These are phyloP conservation scores for Macrobrachium nipponense DNA, from an alignment of 1,140 invertebrate species.

Conservation along the genomic window DNA sequence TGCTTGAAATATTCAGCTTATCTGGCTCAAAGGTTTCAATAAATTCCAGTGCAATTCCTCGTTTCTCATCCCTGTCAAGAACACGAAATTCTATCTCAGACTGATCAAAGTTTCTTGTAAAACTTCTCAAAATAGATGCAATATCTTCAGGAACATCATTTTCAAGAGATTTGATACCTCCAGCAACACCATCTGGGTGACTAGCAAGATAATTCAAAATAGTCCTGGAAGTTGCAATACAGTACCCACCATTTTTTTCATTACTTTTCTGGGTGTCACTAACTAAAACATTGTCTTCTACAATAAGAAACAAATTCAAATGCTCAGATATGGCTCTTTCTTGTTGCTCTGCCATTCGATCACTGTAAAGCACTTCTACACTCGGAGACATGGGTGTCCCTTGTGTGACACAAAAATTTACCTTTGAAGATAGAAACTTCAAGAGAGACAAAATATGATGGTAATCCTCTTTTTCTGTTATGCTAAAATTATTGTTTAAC, in stretches of 20 bases:
- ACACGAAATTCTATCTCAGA: conserved; percentile 31
- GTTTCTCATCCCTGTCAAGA: conserved; percentile 27
- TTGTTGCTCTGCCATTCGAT: conserved; percentile 48
- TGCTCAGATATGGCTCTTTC: conserved; percentile 37
- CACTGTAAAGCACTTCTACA: conserved; percentile 39
- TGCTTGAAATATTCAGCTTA: background rate
- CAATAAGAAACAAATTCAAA: conserved; percentile 29
- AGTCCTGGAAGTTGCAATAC: conserved; percentile 38
- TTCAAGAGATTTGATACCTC: conserved; percentile 29
- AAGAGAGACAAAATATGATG: conserved; percentile 26
- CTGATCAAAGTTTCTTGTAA: background rate
- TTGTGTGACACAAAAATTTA: conserved; percentile 46
- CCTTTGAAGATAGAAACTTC: conserved; percentile 6
- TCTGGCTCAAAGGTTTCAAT: conserved; percentile 36
- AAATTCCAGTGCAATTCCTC: conserved; percentile 40
- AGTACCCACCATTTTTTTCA: background rate
- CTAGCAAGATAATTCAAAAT: conserved; percentile 39
- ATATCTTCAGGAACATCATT: conserved; percentile 34
- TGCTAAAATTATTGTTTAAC: conserved; percentile 6
- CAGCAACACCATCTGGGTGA: conserved; percentile 13
- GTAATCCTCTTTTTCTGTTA: conserved; percentile 23
- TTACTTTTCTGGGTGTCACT: background rate
- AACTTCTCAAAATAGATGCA: conserved; percentile 3
- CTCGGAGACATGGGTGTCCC: conserved; percentile 42
- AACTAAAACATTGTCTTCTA: conserved; percentile 6